A percentile compares a stretch with the other conserved stretches of the same genome.
These are phyloP conservation scores for Thera britannica DNA, from an alignment of 2,888 invertebrate species.

Conservation along the genomic window DNA sequence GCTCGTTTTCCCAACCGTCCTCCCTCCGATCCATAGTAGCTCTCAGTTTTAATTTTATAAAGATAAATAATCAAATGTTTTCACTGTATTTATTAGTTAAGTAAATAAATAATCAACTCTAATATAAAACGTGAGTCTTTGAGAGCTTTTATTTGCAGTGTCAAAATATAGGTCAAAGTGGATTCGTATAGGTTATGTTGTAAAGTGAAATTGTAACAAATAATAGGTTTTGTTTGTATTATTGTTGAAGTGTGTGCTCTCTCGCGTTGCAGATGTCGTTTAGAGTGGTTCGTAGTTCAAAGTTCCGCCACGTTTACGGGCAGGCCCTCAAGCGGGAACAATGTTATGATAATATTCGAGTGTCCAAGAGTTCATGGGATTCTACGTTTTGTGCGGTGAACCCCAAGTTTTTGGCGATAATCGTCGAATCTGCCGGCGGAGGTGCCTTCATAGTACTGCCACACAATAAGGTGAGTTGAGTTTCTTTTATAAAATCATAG, in stretches of 20 bases:
- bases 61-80: conserved; percentile 78
- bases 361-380: conserved; percentile 99
- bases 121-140: conserved; percentile 75
- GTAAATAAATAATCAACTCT: conserved; percentile 68
- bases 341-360: conserved; percentile 98
- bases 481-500: conserved; percentile 33
- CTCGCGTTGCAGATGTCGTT: conserved; percentile 93
- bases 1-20: conserved; percentile 86
- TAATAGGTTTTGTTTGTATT: conserved; percentile 63
- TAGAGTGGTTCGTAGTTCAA: conserved; percentile 98
- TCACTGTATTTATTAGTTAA: conserved; percentile 76
- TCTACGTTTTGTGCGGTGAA: conserved; percentile 99
- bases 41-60: conserved; percentile 79
- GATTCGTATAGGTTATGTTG: conserved; percentile 78
- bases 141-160: conserved; percentile 63
- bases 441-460: conserved; percentile 98
- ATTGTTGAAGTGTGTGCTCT: conserved; percentile 69
- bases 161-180: conserved; percentile 82
- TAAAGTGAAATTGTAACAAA: conserved; percentile 66
- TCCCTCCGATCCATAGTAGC: conserved; percentile 84
- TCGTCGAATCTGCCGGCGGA: conserved; percentile 98
- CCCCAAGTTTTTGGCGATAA: conserved; percentile 98
- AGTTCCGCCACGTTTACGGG: conserved; percentile 98
- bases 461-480: conserved; percentile 91
- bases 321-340: conserved; percentile 96